Evolutionary conservation across 2,797 vertebrate species (phyloP), one percentile per base, ranked within the genome.

Genomic region (Sebastes minor): DNA sequence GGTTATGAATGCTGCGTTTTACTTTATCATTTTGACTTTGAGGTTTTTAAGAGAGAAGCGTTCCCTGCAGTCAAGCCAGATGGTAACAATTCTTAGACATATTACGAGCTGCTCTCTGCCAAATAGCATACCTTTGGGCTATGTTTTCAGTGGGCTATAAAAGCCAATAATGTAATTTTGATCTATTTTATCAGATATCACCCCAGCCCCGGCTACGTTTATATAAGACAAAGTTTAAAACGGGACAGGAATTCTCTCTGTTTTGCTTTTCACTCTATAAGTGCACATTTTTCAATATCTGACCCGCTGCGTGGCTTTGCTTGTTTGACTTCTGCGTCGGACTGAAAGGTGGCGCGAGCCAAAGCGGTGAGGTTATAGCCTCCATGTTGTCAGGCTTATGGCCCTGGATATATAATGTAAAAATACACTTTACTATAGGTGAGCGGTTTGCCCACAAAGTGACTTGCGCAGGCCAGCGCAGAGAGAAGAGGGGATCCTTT

Each of bases 81-180:
- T 96, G 96, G 95, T 95, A 96, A 96, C 95, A 95, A 96, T 96
- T 96, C 94, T 94, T 94, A 80, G 94, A 95, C 94, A 94, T 95
- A 96, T 96, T 96, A 96, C 93, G 92, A 95, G 95, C 90, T 78
- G 91, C 90, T 92, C 88, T 84, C 92, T 94, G 95, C 95, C 96
- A 96, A 96, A 95, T 89, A 95, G 93, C 95, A 95, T 95, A 96
- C 95, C 95, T 96, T 93, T 90, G 92, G 95, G 95, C 96, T 93
- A 93, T 95, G 94, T 96, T 95, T 96, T 95, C 95, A 95, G 94
- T 91, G 94, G 93, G 94, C 94, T 95, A 95, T 96, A 96, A 96
- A 96, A 95, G 92, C 92, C 93, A 94, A 95, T 96, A 96, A 96
- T 96, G 95, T 95, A 96, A 96, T 96, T 96, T 95, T 95, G 94